Base-by-base conservation (phyloP, 2,888 invertebrate genomes). In the Scrobipalpa costella region DNA sequence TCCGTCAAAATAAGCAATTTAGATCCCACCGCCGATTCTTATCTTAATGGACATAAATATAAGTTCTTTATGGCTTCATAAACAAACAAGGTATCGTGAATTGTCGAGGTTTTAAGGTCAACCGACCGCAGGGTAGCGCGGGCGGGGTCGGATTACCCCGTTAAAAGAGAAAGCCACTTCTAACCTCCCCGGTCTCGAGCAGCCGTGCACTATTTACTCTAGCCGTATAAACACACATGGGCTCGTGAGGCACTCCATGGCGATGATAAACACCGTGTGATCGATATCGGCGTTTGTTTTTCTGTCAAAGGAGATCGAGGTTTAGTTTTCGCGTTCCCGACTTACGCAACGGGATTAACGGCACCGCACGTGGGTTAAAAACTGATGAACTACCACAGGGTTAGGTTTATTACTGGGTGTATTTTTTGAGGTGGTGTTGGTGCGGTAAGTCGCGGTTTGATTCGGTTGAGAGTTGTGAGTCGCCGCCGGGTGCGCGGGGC, bases 221-320 rank as follows among this genome's bases (percentile, higher is more conserved):
- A 66, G 70, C 71, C 71, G 75, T 73, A 70, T 69, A 73, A 77
- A 75, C 76, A 79, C 81, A 76, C 77, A 75, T 64, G 62, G 69
- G 59, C 27, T 21, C 17, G 15, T 66, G 62, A 64, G 63, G 66
- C 77, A 78, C 73, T 73, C 74, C 77, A 78, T 74, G 72, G 71
- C 73, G 75, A 82, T 80, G 76, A 83, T 84, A 88, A 86, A 86
- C 86, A 86, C 77, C 69, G 70, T 74, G 73, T 83, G 80, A 86
- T 86, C 87, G 84, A 88, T 87, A 85, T 78, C 69, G 69, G 73
- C 76, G 79, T 81, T 85, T 85, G 84, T 88, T 85, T 83, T 85
- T 79, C 78, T 84, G 84, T 83, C 86, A 85, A 85, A 87, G 84
- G 85, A 88, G 88, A 86, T 75, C 75, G 44, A 77, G 82, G 84